Base-by-base conservation (phyloP, 2,888 invertebrate genomes). In the Anticlea derivata region DNA sequence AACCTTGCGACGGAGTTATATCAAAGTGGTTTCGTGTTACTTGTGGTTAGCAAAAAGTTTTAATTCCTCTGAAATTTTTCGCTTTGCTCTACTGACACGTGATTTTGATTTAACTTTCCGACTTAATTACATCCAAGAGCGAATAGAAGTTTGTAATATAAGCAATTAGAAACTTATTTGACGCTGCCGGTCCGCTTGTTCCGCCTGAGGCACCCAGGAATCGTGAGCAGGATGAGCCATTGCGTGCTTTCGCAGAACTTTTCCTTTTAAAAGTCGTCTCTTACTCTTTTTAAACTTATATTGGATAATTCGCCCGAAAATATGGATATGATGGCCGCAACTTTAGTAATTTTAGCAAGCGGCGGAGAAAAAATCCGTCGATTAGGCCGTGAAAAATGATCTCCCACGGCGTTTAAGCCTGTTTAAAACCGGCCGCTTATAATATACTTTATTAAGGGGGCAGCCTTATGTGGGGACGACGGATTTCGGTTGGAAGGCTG, bases 141-240 rank as follows among this genome's bases (percentile, higher is more conserved):
- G 84, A 88, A 86, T 87, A 87, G 83, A 88, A 88, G 85, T 87
- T 86, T 86, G 86, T 88, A 90, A 89, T 89, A 87, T 86, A 89
- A 89, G 88, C 87, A 90, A 90, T 89, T 89, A 90, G 86, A 89
- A 90, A 88, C 86, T 90, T 90, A 88, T 88, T 90, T 88, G 87
- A 87, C 83, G 87, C 85, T 85, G 80, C 85, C 83, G 85, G 87
- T 84, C 86, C 81, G 88, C 83, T 78, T 75, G 85, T 74, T 81
- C 79, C 80, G 86, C 88, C 88, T 78, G 80, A 77, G 85, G 89
- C 80, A 87, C 86, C 73, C 72, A 77, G 77, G 79, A 86, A 80
- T 85, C 86, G 81, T 84, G 87, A 86, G 82, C 85, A 83, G 85
- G 88, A 89, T 87, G 87, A 88, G 80, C 87, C 88, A 90, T 89